A percentile compares a stretch with the other conserved stretches of the same genome.
phyloP scores from a whole-genome alignment of 2,113 vertebrate species.

The Capra hircus region DNA sequence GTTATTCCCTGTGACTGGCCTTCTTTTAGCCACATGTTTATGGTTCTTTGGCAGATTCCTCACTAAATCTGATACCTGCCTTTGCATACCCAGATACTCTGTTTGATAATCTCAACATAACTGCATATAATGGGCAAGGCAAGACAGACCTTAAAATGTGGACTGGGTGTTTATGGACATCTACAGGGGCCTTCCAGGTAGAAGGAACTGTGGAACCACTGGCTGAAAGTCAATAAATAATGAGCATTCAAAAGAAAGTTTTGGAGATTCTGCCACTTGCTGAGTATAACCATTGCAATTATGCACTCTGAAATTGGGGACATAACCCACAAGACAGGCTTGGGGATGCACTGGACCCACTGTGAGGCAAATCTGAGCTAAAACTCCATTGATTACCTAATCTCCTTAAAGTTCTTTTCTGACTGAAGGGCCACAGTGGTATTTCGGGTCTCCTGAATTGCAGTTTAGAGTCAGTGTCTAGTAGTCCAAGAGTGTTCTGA shows the following conservation, averaged over 20 bases:
- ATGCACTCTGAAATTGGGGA: neutral
- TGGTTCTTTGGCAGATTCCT: neutral
- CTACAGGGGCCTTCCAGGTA: neutral
- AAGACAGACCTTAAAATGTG: neutral
- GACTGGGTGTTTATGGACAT: neutral
- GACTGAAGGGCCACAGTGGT: neutral
- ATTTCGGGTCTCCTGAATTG: neutral
- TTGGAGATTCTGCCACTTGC: neutral
- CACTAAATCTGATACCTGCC: neutral
- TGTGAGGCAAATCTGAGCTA: neutral
- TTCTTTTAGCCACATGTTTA: neutral
- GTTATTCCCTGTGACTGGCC: neutral
- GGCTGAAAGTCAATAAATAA: neutral
- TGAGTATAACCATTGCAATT: neutral
- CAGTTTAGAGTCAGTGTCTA: neutral
- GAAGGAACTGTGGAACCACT: neutral
- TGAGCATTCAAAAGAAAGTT: neutral
- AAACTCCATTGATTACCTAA: neutral
- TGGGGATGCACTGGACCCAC: neutral
- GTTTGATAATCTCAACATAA: neutral
- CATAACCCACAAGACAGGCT: neutral
- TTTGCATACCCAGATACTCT: neutral
- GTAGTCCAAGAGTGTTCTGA: neutral
- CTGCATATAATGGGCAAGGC: neutral
- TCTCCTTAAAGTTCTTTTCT: neutral